Evolutionary conservation across 2,797 vertebrate genomes (phyloP), one percentile per base, ranked within the genome.

Genomic region (Acanthurus tractus): DNA sequence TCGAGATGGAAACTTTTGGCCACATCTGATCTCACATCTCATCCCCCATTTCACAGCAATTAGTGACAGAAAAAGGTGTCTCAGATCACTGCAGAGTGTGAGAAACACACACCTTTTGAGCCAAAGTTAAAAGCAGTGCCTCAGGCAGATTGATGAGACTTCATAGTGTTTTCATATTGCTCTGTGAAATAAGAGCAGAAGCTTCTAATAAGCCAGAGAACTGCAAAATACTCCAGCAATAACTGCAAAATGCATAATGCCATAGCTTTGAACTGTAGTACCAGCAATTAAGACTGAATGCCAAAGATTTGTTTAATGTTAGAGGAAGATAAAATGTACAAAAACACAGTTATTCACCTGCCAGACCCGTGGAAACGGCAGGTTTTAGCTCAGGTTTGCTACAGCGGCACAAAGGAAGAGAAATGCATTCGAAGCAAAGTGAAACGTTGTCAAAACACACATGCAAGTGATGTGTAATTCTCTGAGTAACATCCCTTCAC

Each of bases 51-150:
- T 84, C 76, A 76, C 77, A 80, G 72, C 70, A 70, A 76, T 84
- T 69, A 78, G 67, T 54, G 80, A 86, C 57, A 76, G 61, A 80
- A 78, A 34, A 57, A 75, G 68, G 79, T 79, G 77, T 79, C 54
- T 73, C 62, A 22, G 74, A 76, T 89, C 63, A 81, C 53, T 74
- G 58, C 12, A 54, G 22, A 45, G 44, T 79, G 72, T 11, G 81
- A 84, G 48, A 84, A 85, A 78, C 15, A 38, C 68, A 42, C 76
- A 81, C 78, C 67, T 78, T 74, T 46, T 9, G 62, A 76, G 66
- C 78, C 78, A 81, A 73, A 75, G 78, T 86, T 73, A 50, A 85
- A 82, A 81, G 68, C 53, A 75, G 52, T 2, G 66, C 83, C 83
- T 74, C 20, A 17, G 79, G 87, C 64, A 63, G 29, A 64, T 63